Conservation (phyloP, 1,140 invertebrate species). For the Bombus sylvicola region DNA sequence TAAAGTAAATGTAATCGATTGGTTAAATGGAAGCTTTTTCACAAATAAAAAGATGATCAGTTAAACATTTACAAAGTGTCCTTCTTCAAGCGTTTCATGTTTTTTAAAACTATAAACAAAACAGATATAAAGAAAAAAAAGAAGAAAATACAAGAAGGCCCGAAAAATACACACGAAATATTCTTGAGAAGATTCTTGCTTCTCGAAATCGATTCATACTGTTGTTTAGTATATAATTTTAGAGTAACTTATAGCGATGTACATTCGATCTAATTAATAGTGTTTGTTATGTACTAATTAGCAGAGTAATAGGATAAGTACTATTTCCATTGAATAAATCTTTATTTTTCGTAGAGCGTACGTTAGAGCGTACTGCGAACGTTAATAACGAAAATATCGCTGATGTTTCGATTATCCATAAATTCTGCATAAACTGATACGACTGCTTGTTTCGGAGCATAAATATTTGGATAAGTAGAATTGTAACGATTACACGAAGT, state of each 20-base stretch:
- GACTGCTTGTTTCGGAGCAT: neutral
- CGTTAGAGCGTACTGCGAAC: neutral
- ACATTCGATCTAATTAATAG: slow-evolving; percentile 32
- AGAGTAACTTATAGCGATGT: slow-evolving; percentile 12
- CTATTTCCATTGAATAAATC: neutral
- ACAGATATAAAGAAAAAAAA: neutral
- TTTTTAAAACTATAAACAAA: slow-evolving; percentile 25
- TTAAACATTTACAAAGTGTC: slow-evolving; percentile 69
- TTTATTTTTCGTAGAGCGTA: neutral
- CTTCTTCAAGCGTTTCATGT: slow-evolving; percentile 42
- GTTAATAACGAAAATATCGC: neutral
- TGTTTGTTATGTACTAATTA: slow-evolving; percentile 25
- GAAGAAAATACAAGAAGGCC: slow-evolving; percentile 2
- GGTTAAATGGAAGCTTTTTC: slow-evolving; percentile 78
- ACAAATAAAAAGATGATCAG: slow-evolving; percentile 78
- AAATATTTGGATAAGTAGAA: neutral
- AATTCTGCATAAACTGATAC: neutral
- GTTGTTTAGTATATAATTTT: slow-evolving; percentile 40
- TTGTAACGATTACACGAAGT: neutral
- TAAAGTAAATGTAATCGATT: slow-evolving; percentile 78
- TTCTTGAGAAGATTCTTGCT: slow-evolving; percentile 4
- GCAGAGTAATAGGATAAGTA: slow-evolving; percentile 6
- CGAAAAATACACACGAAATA: neutral
- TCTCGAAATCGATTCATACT: slow-evolving; percentile 27
- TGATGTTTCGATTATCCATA: neutral